Evolutionary conservation across 2,113 vertebrate genomes (phyloP).

Genomic region (Castor canadensis): DNA sequence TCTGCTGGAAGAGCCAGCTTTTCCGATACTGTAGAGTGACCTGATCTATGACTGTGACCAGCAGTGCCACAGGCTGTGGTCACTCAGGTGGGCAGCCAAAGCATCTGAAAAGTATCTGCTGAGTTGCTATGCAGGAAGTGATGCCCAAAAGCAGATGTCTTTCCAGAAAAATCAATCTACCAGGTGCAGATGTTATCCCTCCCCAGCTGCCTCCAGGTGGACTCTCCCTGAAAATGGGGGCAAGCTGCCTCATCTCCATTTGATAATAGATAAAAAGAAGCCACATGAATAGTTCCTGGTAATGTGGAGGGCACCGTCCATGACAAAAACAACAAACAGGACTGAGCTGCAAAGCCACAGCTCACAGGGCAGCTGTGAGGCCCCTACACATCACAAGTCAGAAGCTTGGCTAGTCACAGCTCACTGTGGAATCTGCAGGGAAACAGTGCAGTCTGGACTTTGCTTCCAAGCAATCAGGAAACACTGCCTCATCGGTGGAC

Average conservation of each 20-base stretch:
- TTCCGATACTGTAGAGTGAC: neutral
- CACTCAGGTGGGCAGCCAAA: neutral
- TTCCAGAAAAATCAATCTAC: neutral
- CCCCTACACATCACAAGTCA: neutral
- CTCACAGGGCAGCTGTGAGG: neutral
- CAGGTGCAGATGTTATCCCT: neutral
- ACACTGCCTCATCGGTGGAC: too few species aligned
- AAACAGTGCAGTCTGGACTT: too few species aligned
- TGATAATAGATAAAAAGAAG: neutral
- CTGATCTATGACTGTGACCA: neutral
- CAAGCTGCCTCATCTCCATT: neutral
- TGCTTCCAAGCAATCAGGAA: too few species aligned
- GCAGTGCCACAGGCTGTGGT: neutral
- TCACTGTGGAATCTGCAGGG: too few species aligned
- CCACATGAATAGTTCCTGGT: neutral
- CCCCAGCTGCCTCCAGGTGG: too few species aligned
- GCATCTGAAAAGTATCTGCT: neutral
- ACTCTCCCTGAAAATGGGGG: neutral
- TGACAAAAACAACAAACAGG: neutral
- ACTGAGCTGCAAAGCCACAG: too few species aligned
- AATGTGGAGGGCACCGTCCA: rapidly evolving
- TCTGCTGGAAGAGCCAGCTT: neutral
- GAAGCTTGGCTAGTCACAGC: too few species aligned
- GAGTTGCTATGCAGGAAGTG: neutral
- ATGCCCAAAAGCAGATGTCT: neutral